Evolutionary conservation across 2,797 vertebrate genomes (phyloP), one percentile per base, ranked within the genome.

Genomic region (Sebastes hopkinsi): DNA sequence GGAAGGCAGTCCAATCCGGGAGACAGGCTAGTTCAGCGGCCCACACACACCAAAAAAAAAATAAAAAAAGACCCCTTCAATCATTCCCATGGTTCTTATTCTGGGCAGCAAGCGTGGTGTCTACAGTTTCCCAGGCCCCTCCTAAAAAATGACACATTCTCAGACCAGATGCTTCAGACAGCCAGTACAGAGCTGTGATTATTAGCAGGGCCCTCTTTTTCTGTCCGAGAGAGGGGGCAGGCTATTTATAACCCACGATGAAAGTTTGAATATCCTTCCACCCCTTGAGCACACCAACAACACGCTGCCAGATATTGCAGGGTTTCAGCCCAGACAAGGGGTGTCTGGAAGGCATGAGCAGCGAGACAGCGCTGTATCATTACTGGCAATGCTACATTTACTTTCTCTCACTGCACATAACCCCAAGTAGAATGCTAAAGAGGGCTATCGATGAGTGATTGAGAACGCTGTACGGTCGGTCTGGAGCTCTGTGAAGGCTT

Each of bases 41-140:
- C 90, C 87, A 83, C 92, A 86, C 84, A 71, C 85, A 86, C 89
- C 32, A 56, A 56, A 18, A 69, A 56, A 56, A 23, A 34, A 83
- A 86, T 18, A 88, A 83, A 92, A 88, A 91, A 94, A 86, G 85
- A 90, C 70, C 91, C 72, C 92, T 94, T 91, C 89, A 89, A 93
- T 92, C 86, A 89, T 95, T 95, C 92, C 92, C 93, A 93, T 94
- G 95, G 94, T 89, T 92, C 93, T 92, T 94, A 92, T 92, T 96
- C 87, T 91, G 93, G 90, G 90, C 92, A 95, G 92, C 89, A 88
- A 94, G 93, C 74, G 52, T 89, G 87, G 92, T 92, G 89, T 90
- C 90, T 91, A 73, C 84, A 81, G 89, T 96, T 96, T 96, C 95
- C 94, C 95, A 95, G 95, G 94, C 94, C 92, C 94, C 94, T 95